A percentile compares a stretch with the other conserved stretches of the same genome.
phyloP scores from a whole-genome alignment of 2,113 vertebrate genomes.

The Epinephelus lanceolatus region DNA sequence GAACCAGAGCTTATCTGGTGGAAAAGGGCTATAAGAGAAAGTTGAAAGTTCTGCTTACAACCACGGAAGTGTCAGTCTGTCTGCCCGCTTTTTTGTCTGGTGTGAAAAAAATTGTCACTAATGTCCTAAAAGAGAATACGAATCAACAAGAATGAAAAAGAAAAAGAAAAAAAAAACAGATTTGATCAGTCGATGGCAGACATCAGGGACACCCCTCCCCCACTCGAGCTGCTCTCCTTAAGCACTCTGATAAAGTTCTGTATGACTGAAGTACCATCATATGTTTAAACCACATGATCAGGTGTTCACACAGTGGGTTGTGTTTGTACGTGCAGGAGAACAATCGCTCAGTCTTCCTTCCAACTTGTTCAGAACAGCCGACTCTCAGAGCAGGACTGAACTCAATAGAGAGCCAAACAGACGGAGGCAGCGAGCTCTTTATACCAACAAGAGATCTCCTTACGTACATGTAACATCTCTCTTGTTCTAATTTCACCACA shows the following conservation, averaged over 20 bases:
- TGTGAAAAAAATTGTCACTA: too few species aligned
- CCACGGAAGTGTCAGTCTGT: too few species aligned
- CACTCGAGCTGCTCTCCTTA: background rate
- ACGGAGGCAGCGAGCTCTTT: background rate
- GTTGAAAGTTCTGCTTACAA: too few species aligned
- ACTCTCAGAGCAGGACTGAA: background rate
- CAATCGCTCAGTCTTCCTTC: background rate
- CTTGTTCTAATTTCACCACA: slow-evolving; percentile 43
- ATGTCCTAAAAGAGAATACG: too few species aligned
- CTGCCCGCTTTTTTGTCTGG: too few species aligned
- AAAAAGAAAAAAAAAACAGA: too few species aligned
- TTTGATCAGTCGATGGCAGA: too few species aligned
- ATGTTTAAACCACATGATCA: too few species aligned
- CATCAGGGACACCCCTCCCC: too few species aligned
- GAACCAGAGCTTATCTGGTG: too few species aligned
- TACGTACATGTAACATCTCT: slow-evolving; percentile 22
- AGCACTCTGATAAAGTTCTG: background rate
- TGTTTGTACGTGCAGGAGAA: background rate
- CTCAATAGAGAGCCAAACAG: background rate
- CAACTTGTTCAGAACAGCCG: background rate
- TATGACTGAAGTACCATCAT: background rate
- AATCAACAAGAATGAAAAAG: too few species aligned
- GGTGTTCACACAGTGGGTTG: background rate
- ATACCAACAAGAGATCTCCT: slow-evolving; percentile 2
- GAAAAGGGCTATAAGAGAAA: too few species aligned